phyloP scores from a whole-genome alignment of 2,113 vertebrate genomes.

The Ivindomyrus marchei region DNA sequence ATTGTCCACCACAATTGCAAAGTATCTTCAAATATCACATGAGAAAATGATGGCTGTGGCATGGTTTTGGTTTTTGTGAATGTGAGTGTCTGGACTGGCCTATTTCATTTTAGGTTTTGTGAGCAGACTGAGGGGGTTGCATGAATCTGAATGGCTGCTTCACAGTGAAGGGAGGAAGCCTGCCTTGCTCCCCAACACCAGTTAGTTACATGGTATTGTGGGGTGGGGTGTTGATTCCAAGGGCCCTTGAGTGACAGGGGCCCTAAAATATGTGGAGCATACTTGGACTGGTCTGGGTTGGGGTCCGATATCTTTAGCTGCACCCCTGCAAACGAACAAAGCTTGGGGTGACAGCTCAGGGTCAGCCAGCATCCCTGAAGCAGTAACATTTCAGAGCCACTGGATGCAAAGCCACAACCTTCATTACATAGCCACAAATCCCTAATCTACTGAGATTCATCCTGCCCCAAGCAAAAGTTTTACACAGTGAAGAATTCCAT shows the following conservation, averaged over 20 bases:
- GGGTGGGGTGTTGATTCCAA: no score
- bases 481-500: neutral
- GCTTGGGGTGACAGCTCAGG: neutral
- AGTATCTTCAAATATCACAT: neutral
- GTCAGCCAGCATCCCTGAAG: neutral
- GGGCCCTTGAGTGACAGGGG: neutral
- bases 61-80: neutral
- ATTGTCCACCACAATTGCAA: neutral
- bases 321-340: neutral
- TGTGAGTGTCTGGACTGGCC: neutral
- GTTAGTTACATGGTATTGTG: neutral
- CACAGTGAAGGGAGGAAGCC: neutral
- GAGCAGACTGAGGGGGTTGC: neutral
- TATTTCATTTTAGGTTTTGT: neutral
- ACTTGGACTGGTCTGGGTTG: neutral
- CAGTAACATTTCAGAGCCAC: neutral
- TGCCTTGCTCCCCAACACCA: neutral
- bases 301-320: neutral
- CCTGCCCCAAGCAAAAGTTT: neutral
- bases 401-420: neutral
- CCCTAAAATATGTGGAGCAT: neutral
- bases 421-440: neutral
- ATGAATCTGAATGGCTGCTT: neutral
- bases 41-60: neutral
- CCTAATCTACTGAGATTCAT: neutral